These are phyloP conservation scores for Brachyalestes nurse DNA, from an alignment of 2,797 vertebrate species.

Conservation along the genomic window DNA sequence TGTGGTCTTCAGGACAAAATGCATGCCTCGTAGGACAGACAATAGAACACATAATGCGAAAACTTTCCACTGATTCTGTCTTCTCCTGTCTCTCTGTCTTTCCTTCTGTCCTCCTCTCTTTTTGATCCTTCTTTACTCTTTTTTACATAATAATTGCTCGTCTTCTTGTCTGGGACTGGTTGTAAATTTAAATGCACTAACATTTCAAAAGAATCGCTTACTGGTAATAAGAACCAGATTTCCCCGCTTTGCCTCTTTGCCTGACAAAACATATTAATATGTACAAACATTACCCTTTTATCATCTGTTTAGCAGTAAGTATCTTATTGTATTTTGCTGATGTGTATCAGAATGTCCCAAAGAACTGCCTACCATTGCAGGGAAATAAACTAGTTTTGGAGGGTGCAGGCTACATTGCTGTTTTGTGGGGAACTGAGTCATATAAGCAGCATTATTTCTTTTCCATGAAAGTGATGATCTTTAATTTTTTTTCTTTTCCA, in stretches of 20 bases:
- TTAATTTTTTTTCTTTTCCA: conserved; percentile 4
- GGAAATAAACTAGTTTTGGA: conserved; percentile 8
- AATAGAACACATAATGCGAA: conserved; percentile 20
- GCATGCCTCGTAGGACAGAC: conserved; percentile 72
- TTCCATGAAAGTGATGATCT: neutral
- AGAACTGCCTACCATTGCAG: conserved; percentile 58
- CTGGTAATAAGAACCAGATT: conserved; percentile 49
- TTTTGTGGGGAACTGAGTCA: conserved; percentile 54
- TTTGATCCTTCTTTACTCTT: conserved; percentile 52
- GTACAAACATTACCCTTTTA: conserved; percentile 59
- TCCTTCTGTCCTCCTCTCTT: neutral
- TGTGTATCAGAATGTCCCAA: conserved; percentile 52
- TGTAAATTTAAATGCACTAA: neutral
- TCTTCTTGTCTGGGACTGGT: conserved; percentile 64
- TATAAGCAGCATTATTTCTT: conserved; percentile 6
- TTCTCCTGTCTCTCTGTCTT: conserved; percentile 38
- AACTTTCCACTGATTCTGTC: neutral
- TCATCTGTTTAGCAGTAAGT: conserved; percentile 48
- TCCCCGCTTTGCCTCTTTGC: conserved; percentile 71
- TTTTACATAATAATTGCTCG: conserved; percentile 69
- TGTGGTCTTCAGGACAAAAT: conserved; percentile 72
- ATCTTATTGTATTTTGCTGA: conserved; percentile 52
- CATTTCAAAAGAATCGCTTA: conserved; percentile 19
- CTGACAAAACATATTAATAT: conserved; percentile 61
- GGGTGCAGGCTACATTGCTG: conserved; percentile 53